These are phyloP conservation scores for Planococcus citri DNA, from an alignment of 1,140 invertebrate genomes.

Conservation along the genomic window DNA sequence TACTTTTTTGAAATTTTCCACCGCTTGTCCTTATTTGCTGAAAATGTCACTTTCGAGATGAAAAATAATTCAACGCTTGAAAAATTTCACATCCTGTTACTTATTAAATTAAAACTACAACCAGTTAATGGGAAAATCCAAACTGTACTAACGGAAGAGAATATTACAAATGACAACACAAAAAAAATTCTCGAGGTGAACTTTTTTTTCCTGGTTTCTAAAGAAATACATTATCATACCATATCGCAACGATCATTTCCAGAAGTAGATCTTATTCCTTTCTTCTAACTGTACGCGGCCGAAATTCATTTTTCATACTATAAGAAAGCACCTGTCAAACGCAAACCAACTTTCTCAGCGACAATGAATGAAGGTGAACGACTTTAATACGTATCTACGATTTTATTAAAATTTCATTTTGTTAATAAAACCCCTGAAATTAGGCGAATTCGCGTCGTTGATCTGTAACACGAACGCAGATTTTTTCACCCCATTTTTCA, in stretches of 20 bases:
- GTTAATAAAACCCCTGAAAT: neutral
- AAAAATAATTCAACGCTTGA: too few species aligned
- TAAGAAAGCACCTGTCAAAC: constrained; percentile 1
- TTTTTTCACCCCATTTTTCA: too few species aligned
- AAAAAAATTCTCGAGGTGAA: neutral
- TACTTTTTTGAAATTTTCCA: too few species aligned
- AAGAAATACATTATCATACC: neutral
- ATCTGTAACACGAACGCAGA: too few species aligned
- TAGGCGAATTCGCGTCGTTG: too few species aligned
- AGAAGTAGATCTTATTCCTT: constrained; percentile 7
- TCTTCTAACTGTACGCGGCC: neutral
- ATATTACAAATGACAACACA: neutral
- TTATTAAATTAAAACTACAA: too few species aligned
- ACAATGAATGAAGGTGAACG: neutral
- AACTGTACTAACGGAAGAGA: neutral
- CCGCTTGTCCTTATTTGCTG: too few species aligned
- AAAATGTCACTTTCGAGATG: too few species aligned
- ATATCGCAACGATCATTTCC: neutral
- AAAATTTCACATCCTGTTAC: too few species aligned
- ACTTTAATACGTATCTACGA: neutral
- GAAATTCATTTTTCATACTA: neutral
- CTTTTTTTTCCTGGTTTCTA: neutral
- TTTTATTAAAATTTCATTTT: neutral
- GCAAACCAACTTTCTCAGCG: constrained; percentile 5
- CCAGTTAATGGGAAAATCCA: too few species aligned